Evolutionary conservation across 2,888 invertebrate species (phyloP).

Genomic region (Ellobium chinense): DNA sequence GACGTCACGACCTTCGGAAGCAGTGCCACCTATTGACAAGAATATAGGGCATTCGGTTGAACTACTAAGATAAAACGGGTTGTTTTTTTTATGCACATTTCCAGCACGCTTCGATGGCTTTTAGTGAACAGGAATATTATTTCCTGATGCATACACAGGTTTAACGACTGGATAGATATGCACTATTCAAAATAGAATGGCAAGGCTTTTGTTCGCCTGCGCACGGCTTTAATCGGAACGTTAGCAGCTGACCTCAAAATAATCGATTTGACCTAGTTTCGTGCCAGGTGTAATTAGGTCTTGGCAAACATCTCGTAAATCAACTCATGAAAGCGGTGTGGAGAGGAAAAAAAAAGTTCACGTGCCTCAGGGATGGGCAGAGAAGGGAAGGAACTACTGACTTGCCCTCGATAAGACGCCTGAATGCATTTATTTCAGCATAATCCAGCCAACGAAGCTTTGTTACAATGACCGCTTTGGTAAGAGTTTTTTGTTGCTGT

Average conservation of each 20-base stretch:
- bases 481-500: too few relatives aligned
- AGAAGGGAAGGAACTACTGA: too few relatives aligned
- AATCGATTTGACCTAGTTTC: conserved; percentile 39
- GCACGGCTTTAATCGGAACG: background rate
- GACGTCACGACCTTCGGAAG: conserved; percentile 49
- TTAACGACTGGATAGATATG: too few relatives aligned
- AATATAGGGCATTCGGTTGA: conserved; percentile 24
- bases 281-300: conserved; percentile 30
- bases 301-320: conserved; percentile 39
- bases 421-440: too few relatives aligned
- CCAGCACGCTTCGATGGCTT: too few relatives aligned
- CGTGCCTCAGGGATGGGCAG: background rate
- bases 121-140: too few relatives aligned
- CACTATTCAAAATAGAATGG: background rate
- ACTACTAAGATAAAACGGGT: background rate
- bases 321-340: background rate
- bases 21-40: conserved; percentile 50
- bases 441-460: too few relatives aligned
- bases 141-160: too few relatives aligned
- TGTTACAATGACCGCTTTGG: too few relatives aligned
- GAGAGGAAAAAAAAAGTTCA: background rate
- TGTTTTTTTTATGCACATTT: too few relatives aligned
- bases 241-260: conserved; percentile 17
- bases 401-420: too few relatives aligned
- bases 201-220: background rate